Evolutionary conservation across 2,113 vertebrate species (phyloP).

Genomic region (Connochaetes taurinus): DNA sequence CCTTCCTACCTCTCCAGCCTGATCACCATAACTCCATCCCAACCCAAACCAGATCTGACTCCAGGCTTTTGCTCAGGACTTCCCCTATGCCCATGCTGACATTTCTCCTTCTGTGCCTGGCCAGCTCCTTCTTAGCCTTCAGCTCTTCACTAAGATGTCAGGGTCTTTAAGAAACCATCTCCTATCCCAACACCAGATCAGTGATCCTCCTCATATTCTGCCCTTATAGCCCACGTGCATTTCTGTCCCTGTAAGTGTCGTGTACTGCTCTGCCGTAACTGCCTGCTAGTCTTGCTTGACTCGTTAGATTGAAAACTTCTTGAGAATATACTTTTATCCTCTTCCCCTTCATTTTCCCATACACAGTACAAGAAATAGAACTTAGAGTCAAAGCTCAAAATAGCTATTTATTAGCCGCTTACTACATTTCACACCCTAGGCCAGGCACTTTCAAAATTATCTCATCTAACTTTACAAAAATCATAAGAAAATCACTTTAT

Average conservation of each 20-base stretch:
- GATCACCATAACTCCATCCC: fast-evolving
- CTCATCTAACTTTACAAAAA: not conserved
- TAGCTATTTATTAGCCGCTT: not conserved
- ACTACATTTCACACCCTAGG: not conserved
- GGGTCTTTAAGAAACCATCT: not conserved
- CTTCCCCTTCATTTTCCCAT: not conserved
- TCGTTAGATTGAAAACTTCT: not conserved
- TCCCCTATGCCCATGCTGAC: not conserved
- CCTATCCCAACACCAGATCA: not conserved
- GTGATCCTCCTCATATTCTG: not conserved
- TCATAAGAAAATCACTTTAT: not conserved
- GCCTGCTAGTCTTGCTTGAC: not conserved
- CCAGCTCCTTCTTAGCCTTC: not conserved
- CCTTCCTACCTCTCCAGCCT: not conserved
- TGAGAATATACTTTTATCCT: not conserved
- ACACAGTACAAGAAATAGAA: not conserved
- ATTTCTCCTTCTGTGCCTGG: not conserved
- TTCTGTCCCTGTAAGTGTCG: not conserved
- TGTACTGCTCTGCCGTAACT: not conserved
- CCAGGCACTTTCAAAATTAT: not conserved
- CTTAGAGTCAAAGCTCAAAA: not conserved
- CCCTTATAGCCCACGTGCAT: fast-evolving
- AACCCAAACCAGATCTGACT: not conserved
- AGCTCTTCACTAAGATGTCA: not conserved
- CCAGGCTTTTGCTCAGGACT: not conserved